phyloP scores from a whole-genome alignment of 2,888 invertebrate species.

The Phragmatobia fuliginosa region DNA sequence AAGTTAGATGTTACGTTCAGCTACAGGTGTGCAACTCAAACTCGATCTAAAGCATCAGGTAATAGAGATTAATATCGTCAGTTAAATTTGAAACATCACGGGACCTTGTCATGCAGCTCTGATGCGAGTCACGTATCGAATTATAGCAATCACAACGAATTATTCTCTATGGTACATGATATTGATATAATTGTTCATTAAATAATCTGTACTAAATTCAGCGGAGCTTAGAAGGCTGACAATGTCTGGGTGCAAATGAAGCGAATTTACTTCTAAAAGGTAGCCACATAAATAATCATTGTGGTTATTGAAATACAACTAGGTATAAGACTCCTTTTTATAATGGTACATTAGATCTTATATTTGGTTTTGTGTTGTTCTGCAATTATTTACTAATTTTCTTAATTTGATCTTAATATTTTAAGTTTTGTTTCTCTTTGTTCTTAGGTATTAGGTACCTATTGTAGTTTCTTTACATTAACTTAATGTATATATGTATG shows the following conservation, averaged over 20 bases:
- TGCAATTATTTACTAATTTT: neutral
- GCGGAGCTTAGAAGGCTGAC: constrained; percentile 13
- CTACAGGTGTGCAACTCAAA: constrained; percentile 41
- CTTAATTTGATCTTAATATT: neutral
- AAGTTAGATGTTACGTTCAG: constrained; percentile 41
- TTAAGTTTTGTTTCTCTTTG: neutral
- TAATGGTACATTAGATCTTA: neutral
- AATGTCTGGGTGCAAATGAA: too few relatives aligned
- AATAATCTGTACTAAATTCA: constrained; percentile 28
- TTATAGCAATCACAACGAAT: constrained; percentile 72
- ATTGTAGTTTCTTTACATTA: neutral
- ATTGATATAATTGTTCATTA: constrained; percentile 55
- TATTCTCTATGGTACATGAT: constrained; percentile 64
- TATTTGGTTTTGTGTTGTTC: neutral
- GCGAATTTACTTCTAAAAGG: neutral
- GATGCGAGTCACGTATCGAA: constrained; percentile 74
- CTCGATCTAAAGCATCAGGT: constrained; percentile 41
- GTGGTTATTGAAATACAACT: neutral
- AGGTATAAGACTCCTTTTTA: neutral
- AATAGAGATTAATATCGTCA: constrained; percentile 47
- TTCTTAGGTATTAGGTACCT: neutral
- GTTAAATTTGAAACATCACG: constrained; percentile 34
- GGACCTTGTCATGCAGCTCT: constrained; percentile 63
- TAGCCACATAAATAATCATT: neutral
- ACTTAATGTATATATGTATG: neutral